Conservation (phyloP, 1,140 invertebrate species). For the honey bee (Apis mellifera) region DNA sequence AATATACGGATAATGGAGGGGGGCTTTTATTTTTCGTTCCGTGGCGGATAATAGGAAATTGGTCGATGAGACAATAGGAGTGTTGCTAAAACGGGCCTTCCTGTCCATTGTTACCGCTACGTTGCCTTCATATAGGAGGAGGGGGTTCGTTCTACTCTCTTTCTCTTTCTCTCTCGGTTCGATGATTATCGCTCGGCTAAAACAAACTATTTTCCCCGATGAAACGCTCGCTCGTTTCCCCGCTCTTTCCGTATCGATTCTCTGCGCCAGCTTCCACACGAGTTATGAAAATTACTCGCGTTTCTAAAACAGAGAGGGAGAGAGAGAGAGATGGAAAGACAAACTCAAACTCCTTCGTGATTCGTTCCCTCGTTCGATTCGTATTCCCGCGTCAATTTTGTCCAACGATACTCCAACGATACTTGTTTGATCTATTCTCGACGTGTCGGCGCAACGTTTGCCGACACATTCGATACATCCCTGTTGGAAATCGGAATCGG, state of each 20-base stretch:
- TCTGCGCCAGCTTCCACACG: too few relatives aligned
- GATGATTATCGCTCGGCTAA: neutral
- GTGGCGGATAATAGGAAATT: conserved; percentile 25
- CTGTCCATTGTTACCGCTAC: conserved; percentile 9
- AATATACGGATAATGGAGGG: conserved; percentile 21
- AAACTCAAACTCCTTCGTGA: neutral
- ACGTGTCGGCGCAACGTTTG: neutral
- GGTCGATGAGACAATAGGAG: conserved; percentile 5
- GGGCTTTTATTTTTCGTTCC: conserved; percentile 21
- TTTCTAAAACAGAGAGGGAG: too few relatives aligned
- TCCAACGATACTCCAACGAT: neutral
- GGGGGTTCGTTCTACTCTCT: neutral
- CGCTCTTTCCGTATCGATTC: too few relatives aligned
- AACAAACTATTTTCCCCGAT: neutral
- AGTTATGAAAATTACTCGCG: neutral
- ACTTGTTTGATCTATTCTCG: neutral
- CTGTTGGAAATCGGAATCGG: neutral
- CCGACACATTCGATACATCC: neutral
- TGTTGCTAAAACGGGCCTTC: conserved; percentile 6
- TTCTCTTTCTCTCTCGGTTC: neutral
- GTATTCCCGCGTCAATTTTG: neutral
- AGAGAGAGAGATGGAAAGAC: too few relatives aligned
- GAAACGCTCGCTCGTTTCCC: neutral
- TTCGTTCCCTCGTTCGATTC: neutral
- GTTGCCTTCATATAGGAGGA: neutral